Conservation (phyloP, 2,888 invertebrate species). For the Pyrrhia umbra region DNA sequence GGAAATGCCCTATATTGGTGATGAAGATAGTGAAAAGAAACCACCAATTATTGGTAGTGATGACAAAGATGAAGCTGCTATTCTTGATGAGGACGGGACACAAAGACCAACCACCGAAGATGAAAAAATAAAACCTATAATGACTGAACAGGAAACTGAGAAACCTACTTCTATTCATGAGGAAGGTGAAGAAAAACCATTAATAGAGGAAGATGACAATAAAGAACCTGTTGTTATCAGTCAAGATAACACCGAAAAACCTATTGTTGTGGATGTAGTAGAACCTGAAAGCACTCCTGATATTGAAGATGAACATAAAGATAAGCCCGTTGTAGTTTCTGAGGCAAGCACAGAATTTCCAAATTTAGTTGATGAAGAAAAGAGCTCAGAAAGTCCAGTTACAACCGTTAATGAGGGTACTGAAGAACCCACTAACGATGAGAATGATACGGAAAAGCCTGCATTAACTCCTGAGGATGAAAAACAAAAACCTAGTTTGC, state of each 20-base stretch:
- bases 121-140: constrained; percentile 8
- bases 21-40: constrained; percentile 10
- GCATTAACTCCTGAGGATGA: not conserved
- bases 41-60: constrained; percentile 1
- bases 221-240: not conserved
- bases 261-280: constrained; percentile 2
- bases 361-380: constrained; percentile 14
- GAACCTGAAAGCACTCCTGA: constrained; percentile 8
- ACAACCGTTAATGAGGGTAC: constrained; percentile 4
- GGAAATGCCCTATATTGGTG: constrained; percentile 6
- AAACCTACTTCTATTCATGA: constrained; percentile 11
- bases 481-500: constrained; percentile 15
- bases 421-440: constrained; percentile 10
- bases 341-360: constrained; percentile 15
- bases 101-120: not conserved
- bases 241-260: constrained; percentile 27
- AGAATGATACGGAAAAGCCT: constrained; percentile 22
- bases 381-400: constrained; percentile 14
- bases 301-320: constrained; percentile 9
- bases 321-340: constrained; percentile 3
- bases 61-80: not conserved
- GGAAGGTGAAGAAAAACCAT: constrained; percentile 11
- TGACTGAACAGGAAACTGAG: constrained; percentile 8
- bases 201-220: constrained; percentile 4
- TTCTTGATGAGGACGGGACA: not conserved